Conservation (phyloP, 2,113 vertebrate genomes). For the Philantomba maxwellii region DNA sequence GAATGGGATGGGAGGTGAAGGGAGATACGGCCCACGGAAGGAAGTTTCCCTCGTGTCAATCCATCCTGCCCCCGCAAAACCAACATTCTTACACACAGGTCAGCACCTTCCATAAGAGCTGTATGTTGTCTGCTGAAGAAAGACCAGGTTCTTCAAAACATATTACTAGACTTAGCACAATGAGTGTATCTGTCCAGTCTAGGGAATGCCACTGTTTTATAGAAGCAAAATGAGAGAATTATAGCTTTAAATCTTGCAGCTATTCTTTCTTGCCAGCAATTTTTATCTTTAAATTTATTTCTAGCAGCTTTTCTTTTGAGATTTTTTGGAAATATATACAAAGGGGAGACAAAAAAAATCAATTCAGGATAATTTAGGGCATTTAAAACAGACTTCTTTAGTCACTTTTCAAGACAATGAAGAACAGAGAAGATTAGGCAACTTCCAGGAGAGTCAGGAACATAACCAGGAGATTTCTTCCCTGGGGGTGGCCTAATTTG, state of each 20-base stretch:
- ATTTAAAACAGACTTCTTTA: conserved; percentile 39
- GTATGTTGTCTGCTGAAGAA: not conserved
- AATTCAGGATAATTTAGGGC: conserved; percentile 16
- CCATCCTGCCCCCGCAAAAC: not conserved
- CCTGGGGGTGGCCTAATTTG: conserved; percentile 15
- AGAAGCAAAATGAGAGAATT: not conserved
- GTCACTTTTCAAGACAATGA: conserved; percentile 34
- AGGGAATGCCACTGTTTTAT: not conserved
- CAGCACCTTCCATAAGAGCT: not conserved
- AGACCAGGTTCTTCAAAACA: not conserved
- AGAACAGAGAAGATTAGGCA: conserved; percentile 5
- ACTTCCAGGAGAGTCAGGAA: conserved; percentile 8
- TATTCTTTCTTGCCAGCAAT: not conserved
- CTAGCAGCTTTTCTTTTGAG: conserved; percentile 1
- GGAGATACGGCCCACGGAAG: not conserved
- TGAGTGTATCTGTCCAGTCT: not conserved
- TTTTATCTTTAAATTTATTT: conserved; percentile 20
- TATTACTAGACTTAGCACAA: not conserved
- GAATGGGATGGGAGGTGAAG: not conserved
- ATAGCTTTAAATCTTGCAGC: not conserved
- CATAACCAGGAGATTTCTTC: conserved; percentile 26
- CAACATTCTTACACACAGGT: not conserved
- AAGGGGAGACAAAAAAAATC: not conserved
- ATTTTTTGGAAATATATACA: not conserved
- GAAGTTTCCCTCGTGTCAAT: not conserved